Conservation (phyloP, 2,888 invertebrate species). For the Fissipunctia ypsillon region DNA sequence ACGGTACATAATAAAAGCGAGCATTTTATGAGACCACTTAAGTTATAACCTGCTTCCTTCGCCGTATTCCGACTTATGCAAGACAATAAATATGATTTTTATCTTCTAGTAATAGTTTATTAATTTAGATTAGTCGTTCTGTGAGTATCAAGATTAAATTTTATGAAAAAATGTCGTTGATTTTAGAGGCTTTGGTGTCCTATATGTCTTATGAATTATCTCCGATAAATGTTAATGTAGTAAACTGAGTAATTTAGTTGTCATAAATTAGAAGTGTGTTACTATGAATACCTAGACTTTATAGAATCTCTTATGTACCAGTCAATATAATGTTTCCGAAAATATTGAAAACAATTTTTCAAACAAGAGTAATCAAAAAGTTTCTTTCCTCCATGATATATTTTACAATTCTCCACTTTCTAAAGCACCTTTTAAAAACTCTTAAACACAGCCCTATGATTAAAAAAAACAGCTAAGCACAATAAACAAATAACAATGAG, state of each 20-base stretch:
- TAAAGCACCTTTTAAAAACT: conserved; percentile 12
- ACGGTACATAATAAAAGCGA: conserved; percentile 46
- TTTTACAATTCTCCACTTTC: not conserved
- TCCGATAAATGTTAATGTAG: not conserved
- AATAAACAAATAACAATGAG: conserved; percentile 50
- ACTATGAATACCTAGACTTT: too few relatives aligned
- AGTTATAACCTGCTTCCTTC: conserved; percentile 35
- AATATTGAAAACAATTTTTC: not conserved
- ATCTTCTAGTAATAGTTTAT: conserved; percentile 32
- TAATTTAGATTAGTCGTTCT: conserved; percentile 5
- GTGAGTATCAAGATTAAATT: not conserved
- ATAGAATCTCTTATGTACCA: not conserved
- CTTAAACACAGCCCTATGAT: conserved; percentile 15
- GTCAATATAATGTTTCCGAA: not conserved
- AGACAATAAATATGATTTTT: conserved; percentile 52
- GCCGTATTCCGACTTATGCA: conserved; percentile 17
- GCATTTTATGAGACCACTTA: conserved; percentile 45
- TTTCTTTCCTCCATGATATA: not conserved
- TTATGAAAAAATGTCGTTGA: not conserved
- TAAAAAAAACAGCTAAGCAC: conserved; percentile 30
- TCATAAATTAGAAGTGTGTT: not conserved
- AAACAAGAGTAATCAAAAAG: not conserved
- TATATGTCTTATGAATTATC: not conserved
- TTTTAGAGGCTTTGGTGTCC: not conserved
- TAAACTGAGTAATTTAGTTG: not conserved